phyloP scores from a whole-genome alignment of 2,113 vertebrate species.

The Sylvia atricapilla region DNA sequence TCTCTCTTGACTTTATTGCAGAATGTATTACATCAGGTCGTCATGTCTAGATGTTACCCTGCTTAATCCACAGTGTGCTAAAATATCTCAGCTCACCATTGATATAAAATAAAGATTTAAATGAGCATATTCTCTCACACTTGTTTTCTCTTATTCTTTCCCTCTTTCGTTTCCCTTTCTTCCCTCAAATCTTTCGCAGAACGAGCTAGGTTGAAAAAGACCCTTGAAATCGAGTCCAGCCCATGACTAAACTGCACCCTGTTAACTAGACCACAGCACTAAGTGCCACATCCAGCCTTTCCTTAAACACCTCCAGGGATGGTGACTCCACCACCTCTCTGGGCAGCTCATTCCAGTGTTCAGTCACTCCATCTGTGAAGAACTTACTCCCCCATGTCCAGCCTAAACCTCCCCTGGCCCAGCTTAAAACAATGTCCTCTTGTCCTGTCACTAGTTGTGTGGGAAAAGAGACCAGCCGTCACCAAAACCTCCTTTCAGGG shows the following conservation, averaged over 20 bases:
- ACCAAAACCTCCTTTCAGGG: background rate
- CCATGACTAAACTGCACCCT: background rate
- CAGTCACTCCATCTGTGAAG: background rate
- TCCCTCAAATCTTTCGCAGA: background rate
- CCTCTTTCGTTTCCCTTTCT: background rate
- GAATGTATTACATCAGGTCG: background rate
- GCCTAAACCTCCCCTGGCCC: fast-evolving
- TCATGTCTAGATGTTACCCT: background rate
- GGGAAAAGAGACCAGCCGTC: background rate
- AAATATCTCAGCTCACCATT: background rate
- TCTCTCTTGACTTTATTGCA: background rate
- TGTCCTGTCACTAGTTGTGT: background rate
- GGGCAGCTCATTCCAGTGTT: background rate
- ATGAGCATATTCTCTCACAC: background rate
- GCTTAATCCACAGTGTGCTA: background rate
- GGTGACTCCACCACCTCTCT: background rate
- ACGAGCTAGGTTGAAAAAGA: background rate
- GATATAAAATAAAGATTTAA: background rate
- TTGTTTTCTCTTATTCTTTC: background rate
- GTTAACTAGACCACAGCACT: too few species aligned
- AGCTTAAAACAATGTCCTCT: background rate
- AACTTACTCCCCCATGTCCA: background rate
- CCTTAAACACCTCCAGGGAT: background rate
- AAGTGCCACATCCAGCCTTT: background rate
- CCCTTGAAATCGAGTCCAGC: background rate